Evolutionary conservation across 2,888 invertebrate genomes (phyloP), one percentile per base, ranked within the genome.

Genomic region (Agonopterix heracliana): DNA sequence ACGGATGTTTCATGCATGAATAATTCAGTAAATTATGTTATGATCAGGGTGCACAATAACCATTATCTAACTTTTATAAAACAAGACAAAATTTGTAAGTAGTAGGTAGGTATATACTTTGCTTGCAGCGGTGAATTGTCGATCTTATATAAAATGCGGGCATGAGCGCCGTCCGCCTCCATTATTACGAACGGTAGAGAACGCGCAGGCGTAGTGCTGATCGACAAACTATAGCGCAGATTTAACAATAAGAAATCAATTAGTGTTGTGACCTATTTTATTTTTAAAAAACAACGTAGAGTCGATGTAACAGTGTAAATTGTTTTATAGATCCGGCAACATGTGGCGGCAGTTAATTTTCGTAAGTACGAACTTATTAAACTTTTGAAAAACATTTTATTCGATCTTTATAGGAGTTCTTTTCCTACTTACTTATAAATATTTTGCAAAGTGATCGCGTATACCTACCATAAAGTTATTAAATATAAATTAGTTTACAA

Each of bases 81-180:
- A 81, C 74, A 78, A 82, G 78, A 81, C 68, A 65, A 74, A 72
- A 63, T 62, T 26, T 60, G 62, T 59, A 64, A 50, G 69, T 67
- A 12, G 9, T 41, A 38, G 7, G 7, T 35, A 9, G 38, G 38
- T 72, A 26, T 17, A 73, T 78, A 74, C 72, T 71, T 66, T 66
- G 73, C 71, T 74, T 71, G 68, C 57, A 73, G 70, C 60, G 61
- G 63, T 64, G 67, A n/a, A 74, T 72, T 76, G 81, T 58, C 69
- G 67, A 74, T 69, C 75, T 81, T 78, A 78, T 81, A 87, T 87
- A 86, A 84, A 84, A 73, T 66, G 69, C 70, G 63, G 68, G 73
- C 60, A 65, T 71, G 66, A 66, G 67, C 54, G 71, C 69, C 66
- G 73, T 68, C 62, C 74, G 79, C 72, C 62, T 71, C 71, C 75